Conservation (phyloP, 2,113 vertebrate genomes). For the Myotis brandtii region DNA sequence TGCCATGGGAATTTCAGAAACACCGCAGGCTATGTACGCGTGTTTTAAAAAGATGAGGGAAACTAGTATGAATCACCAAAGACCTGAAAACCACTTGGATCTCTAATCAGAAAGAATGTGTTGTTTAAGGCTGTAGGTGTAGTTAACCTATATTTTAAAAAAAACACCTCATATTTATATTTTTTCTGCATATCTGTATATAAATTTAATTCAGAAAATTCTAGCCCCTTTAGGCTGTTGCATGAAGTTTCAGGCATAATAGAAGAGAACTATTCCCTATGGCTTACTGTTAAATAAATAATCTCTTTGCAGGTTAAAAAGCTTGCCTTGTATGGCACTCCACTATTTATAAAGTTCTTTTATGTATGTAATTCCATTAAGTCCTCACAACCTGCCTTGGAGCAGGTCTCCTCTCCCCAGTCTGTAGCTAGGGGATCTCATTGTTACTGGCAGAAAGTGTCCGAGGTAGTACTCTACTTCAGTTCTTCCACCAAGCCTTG, state of each 20-base stretch:
- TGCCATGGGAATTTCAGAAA: neutral
- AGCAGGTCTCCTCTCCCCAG: neutral
- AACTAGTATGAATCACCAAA: neutral
- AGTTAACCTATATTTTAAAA: neutral
- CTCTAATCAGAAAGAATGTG: neutral
- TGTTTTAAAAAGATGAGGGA: neutral
- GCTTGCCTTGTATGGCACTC: neutral
- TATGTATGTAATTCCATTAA: neutral
- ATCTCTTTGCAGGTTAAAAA: neutral
- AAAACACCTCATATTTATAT: neutral
- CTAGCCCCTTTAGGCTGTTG: neutral
- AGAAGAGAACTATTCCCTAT: neutral
- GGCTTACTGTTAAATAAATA: neutral
- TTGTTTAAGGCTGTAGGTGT: neutral
- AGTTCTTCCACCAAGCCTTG: neutral
- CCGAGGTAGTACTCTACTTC: neutral
- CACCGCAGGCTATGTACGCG: neutral
- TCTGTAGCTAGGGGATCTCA: neutral
- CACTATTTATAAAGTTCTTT: neutral
- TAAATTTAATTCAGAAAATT: slow-evolving; percentile 39
- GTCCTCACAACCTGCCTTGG: neutral
- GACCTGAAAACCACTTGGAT: neutral
- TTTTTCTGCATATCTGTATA: neutral
- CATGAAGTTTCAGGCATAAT: neutral
- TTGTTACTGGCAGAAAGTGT: neutral